Evolutionary conservation across 1,140 invertebrate species (phyloP), one percentile per base, ranked within the genome.

Genomic region (Drosophila carrolli): DNA sequence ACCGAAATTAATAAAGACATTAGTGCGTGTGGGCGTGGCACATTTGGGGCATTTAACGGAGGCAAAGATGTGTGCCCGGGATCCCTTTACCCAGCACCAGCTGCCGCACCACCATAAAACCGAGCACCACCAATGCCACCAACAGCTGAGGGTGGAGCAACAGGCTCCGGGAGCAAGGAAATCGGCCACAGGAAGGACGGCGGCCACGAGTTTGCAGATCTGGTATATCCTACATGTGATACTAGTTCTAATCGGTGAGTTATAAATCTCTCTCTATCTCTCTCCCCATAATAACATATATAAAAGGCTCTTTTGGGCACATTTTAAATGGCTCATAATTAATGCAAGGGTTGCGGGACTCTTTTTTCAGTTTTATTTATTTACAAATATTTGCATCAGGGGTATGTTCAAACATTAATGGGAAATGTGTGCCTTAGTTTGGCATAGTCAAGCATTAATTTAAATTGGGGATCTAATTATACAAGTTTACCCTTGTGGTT

Each of bases 241-340:
- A 91, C 80, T 91, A 82, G 90, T 91, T 74, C 84, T 91, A 91
- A 91, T 91, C 77, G 90, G 90, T 91, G 55, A 91, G 68, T 70
- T 68, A 70, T 67, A 71, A 71, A 71, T 71, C 66, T 48, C 37
- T 16, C 5, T 29, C 29, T 29, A 5, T 5, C 29, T 5, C 29
- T 29, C 29, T 32, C 29, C 1, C 29, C 7, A 6, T 2, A 9
- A 27, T 40, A 16, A 16, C 16, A 16, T 16, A 29, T 37, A 47
- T 9, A 35, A 63, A 63, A 16, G 16, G 43, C 48, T 54, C 51
- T 41, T 48, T 71, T 66, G 73, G 63, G 59, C 72, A 75, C 75
- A 83, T 63, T 77, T 83, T 41, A 78, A 84, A 88, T 81, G 65
- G 55, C 50, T 47, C 38, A 57, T 76, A 70, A 88, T 88, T 89